Evolutionary conservation across 2,113 vertebrate species (phyloP), one percentile per base, ranked within the genome.

Genomic region (Columba livia): DNA sequence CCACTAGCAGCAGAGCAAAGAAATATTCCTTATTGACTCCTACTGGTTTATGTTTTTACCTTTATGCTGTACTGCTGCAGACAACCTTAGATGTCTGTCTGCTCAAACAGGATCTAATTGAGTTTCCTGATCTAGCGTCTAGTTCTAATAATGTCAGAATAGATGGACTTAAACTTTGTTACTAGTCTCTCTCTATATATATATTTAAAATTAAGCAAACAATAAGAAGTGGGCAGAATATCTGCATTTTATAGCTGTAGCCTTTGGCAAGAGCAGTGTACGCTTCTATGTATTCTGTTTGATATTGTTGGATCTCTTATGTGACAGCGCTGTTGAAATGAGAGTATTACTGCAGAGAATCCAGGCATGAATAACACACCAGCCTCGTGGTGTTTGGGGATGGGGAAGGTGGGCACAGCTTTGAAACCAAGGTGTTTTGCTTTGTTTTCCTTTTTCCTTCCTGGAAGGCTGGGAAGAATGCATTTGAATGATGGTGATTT

Each of bases 281-380:
- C 77, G 66, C 74, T 91, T 67, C 91, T 89, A 18, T 82, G 85
- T 91, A 97, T 83, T 93, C 79, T 86, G 29, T 91, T 92, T 96
- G 84, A 94, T 94, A 85, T 47, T 92, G 87, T 74, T 84, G 79
- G 54, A 91, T 89, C 75, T 79, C 89, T 53, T 85, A 44, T 58
- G 88, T 69, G 67, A 69, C 90, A 92, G 84, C 28, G 36, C 60
- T 74, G 82, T 60, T 85, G 94, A 94, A 95, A 94, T 82, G 80
- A 80, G 57, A 67, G 36, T 61, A 32, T 86, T 84, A 53, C 86
- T 91, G 66, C 72, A 50, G 90, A 88, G 88, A 92, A 85, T 84
- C 70, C 77, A 69, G 79, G 82, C 67, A 71, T 60, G 71, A 93
- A 78, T 60, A 78, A 72, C 85, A 57, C 4, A 2, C 6, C 73